Evolutionary conservation across 2,888 invertebrate species (phyloP).

Genomic region (Drosophila setosimentum): DNA sequence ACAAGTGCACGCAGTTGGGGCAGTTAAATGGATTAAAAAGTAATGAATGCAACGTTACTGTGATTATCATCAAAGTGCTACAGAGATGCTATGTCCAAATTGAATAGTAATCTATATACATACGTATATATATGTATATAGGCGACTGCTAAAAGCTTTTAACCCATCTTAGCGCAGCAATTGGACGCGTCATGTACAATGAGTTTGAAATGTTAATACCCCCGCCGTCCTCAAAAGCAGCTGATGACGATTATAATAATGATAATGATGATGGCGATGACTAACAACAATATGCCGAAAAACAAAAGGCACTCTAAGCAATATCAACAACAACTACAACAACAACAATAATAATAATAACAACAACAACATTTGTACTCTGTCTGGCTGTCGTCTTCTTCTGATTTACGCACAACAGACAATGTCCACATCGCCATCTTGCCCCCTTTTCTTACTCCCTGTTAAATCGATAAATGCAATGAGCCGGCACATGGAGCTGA

Average conservation of each 20-base stretch:
- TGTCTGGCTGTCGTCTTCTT: constrained; percentile 45
- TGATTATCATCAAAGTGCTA: not conserved
- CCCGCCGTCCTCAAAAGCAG: constrained; percentile 37
- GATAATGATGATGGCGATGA: constrained; percentile 60
- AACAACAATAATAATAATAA: constrained; percentile 26
- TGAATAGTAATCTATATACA: not conserved
- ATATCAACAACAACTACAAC: constrained; percentile 28
- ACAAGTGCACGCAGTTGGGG: not conserved
- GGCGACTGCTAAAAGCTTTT: constrained; percentile 41
- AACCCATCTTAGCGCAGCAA: constrained; percentile 27
- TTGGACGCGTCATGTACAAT: constrained; percentile 47
- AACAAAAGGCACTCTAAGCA: constrained; percentile 37
- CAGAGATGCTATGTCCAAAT: not conserved
- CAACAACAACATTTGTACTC: constrained; percentile 33
- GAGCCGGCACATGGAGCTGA: constrained; percentile 52
- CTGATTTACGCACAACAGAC: constrained; percentile 57
- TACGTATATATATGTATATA: not conserved
- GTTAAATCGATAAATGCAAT: constrained; percentile 77
- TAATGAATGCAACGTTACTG: not conserved
- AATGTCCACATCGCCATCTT: constrained; percentile 53
- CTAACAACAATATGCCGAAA: constrained; percentile 65
- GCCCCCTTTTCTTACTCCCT: constrained; percentile 26
- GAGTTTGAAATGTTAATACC: constrained; percentile 60
- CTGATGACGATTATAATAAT: constrained; percentile 20
- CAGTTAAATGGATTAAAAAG: not conserved